Percentiles rank a stretch among this genome's conserved stretches.
These are phyloP conservation scores for Leptinotarsa juncta DNA, from an alignment of 2,888 invertebrate species.

Conservation along the genomic window DNA sequence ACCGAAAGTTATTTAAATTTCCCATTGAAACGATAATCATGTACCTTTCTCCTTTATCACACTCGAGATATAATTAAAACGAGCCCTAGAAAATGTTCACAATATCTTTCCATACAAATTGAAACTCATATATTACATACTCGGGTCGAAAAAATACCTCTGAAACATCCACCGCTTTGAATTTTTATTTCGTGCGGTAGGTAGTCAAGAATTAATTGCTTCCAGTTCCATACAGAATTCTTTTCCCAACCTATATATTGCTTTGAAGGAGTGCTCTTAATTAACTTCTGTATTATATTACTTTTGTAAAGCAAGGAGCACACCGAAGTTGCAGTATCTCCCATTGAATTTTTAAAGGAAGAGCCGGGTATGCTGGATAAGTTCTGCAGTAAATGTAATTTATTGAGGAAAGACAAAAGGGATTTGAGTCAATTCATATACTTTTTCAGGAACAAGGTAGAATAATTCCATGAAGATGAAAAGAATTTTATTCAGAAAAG, in stretches of 20 bases:
- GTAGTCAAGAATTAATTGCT: constrained; percentile 40
- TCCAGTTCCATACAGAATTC: constrained; percentile 38
- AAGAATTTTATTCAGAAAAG: neutral
- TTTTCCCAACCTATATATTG: constrained; percentile 36
- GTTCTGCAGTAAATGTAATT: constrained; percentile 39
- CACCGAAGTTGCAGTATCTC: constrained; percentile 36
- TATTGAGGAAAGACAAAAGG: constrained; percentile 37
- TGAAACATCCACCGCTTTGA: constrained; percentile 19
- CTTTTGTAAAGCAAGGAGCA: constrained; percentile 32
- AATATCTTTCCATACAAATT: constrained; percentile 14
- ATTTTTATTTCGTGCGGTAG: constrained; percentile 28
- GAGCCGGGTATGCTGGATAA: constrained; percentile 34
- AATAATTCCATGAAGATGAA: constrained; percentile 8
- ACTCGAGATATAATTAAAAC: constrained; percentile 2
- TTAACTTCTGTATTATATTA: constrained; percentile 44
- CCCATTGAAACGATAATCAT: neutral
- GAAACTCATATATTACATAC: constrained; percentile 10
- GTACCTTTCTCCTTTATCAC: neutral
- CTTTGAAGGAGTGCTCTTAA: constrained; percentile 42
- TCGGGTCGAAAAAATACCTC: constrained; percentile 13
- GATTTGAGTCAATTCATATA: constrained; percentile 35
- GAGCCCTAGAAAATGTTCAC: neutral
- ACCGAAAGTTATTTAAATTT: neutral
- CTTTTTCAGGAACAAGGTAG: constrained; percentile 22
- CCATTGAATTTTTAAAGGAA: constrained; percentile 36